Evolutionary conservation across 1,140 invertebrate genomes (phyloP).

Genomic region (Psix sp.): DNA sequence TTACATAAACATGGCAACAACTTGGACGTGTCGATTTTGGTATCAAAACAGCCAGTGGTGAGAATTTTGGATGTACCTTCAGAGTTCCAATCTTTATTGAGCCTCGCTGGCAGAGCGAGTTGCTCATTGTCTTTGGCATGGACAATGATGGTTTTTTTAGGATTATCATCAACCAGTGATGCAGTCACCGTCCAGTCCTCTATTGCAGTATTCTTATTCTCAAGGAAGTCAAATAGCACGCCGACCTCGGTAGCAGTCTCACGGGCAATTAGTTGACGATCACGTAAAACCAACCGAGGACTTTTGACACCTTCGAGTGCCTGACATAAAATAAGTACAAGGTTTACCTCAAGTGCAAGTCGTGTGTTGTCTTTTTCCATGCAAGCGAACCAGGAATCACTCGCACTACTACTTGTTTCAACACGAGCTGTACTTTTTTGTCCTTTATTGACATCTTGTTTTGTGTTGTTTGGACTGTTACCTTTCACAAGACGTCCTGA

Average conservation of each 20-base stretch:
- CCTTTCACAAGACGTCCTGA: conserved; percentile 61
- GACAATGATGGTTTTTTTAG: conserved; percentile 59
- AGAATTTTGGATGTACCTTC: conserved; percentile 52
- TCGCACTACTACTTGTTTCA: conserved; percentile 44
- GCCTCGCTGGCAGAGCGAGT: conserved; percentile 62
- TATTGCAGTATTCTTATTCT: conserved; percentile 62
- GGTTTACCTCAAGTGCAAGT: conserved; percentile 72
- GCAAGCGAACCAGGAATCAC: conserved; percentile 74
- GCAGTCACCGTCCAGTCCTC: conserved; percentile 60
- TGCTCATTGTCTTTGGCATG: conserved; percentile 47
- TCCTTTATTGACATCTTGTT: conserved; percentile 40
- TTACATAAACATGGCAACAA: conserved; percentile 71
- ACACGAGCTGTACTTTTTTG: conserved; percentile 36
- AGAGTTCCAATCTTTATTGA: conserved; percentile 61
- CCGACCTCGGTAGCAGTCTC: conserved; percentile 74
- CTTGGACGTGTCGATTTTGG: conserved; percentile 57
- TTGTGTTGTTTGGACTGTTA: conserved; percentile 40
- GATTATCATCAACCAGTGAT: conserved; percentile 64
- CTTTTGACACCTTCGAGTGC: conserved; percentile 73
- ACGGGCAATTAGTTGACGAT: conserved; percentile 73
- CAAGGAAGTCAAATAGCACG: conserved; percentile 74
- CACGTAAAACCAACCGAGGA: conserved; percentile 69
- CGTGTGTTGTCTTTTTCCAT: conserved; percentile 75
- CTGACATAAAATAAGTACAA: conserved; percentile 72
- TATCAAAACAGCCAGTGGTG: conserved; percentile 69